Conservation (phyloP, 1,140 invertebrate genomes). For the Hestina assimilis region DNA sequence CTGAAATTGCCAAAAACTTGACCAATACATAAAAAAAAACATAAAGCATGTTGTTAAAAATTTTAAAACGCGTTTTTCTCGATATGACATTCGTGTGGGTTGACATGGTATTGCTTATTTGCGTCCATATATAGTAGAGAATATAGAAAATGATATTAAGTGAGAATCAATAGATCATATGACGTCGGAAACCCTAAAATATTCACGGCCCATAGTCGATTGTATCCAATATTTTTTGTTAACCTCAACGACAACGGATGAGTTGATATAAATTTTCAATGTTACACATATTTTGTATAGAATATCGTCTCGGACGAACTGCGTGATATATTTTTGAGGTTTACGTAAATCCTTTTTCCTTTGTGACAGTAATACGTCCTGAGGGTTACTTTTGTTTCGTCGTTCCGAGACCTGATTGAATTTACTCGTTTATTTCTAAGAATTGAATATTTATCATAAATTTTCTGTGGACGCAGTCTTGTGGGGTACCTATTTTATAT, state of each 20-base stretch:
- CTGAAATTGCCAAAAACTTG: too few relatives aligned
- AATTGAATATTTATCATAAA: slow-evolving; percentile 26
- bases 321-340: slow-evolving; percentile 32
- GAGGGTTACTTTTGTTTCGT: slow-evolving; percentile 34
- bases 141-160: too few relatives aligned
- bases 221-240: slow-evolving; percentile 8
- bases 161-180: too few relatives aligned
- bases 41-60: too few relatives aligned
- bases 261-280: slow-evolving; percentile 27
- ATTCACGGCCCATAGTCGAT: background rate
- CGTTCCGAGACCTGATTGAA: slow-evolving; percentile 25
- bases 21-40: too few relatives aligned
- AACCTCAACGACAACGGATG: slow-evolving; percentile 3
- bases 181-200: background rate
- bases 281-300: slow-evolving; percentile 26
- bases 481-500: too few relatives aligned
- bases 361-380: slow-evolving; percentile 35
- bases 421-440: slow-evolving; percentile 19
- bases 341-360: slow-evolving; percentile 30
- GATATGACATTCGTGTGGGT: too few relatives aligned
- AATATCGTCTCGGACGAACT: slow-evolving; percentile 15
- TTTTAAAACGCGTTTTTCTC: too few relatives aligned
- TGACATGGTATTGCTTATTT: too few relatives aligned
- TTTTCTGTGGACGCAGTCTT: too few relatives aligned
- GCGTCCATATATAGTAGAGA: too few relatives aligned